These are phyloP conservation scores for Macrophya alboannulata DNA, from an alignment of 2,888 invertebrate species.

Conservation along the genomic window DNA sequence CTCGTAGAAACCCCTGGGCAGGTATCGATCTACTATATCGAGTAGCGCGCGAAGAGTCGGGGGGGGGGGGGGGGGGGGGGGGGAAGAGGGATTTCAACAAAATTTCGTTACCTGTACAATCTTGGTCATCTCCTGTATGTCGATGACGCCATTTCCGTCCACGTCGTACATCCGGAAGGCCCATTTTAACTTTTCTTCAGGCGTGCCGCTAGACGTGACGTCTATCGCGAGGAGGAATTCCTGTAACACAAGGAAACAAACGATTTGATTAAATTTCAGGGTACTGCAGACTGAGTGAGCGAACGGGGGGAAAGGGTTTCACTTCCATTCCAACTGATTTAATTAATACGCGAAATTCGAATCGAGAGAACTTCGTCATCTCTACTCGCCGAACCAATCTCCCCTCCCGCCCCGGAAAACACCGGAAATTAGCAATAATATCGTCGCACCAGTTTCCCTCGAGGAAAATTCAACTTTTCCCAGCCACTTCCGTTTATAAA, in stretches of 20 bases:
- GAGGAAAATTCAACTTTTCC: constrained; percentile 21
- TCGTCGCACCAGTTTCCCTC: constrained; percentile 21
- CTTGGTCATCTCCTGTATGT: constrained; percentile 99
- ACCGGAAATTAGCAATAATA: constrained; percentile 46
- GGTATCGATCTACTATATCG: constrained; percentile 27
- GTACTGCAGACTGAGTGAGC: background rate
- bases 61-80: background rate
- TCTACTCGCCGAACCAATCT: background rate
- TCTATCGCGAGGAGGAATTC: constrained; percentile 99
- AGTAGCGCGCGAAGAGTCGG: background rate
- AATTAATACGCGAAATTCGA: constrained; percentile 32
- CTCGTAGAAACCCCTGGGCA: background rate
- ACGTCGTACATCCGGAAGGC: constrained; percentile 99
- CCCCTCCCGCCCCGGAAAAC: background rate
- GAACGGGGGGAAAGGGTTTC: background rate
- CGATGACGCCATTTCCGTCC: constrained; percentile 98
- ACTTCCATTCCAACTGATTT: background rate
- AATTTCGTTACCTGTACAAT: constrained; percentile 93
- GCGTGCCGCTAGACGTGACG: constrained; percentile 98
- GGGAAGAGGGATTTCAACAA: too few relatives aligned
- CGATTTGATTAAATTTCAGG: constrained; percentile 28
- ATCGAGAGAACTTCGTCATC: constrained; percentile 8
- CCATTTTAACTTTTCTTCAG: constrained; percentile 99
- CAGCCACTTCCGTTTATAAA: background rate
- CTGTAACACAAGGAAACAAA: constrained; percentile 81